Conservation (phyloP, 2,113 vertebrate species). For the Trinectes maculatus region DNA sequence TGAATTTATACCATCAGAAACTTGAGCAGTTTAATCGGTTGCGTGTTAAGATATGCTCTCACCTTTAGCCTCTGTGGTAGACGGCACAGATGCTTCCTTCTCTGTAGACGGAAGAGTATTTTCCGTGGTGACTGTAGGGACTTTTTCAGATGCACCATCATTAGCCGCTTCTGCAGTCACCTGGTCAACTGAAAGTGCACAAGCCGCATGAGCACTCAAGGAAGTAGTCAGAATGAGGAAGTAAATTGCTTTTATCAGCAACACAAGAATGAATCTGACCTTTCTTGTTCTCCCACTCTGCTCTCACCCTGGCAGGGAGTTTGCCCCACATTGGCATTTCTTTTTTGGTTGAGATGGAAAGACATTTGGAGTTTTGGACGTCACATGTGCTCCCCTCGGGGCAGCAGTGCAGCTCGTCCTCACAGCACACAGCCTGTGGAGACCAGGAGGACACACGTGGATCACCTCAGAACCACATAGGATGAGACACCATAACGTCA, state of each 20-base stretch:
- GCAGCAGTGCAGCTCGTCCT: constrained; percentile 80
- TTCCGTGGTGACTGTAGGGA: constrained; percentile 11
- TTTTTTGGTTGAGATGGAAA: constrained; percentile 48
- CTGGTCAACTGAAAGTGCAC: constrained; percentile 10
- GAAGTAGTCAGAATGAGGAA: constrained; percentile 15
- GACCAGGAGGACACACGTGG: constrained; percentile 4
- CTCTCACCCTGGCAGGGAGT: constrained; percentile 70
- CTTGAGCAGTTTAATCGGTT: too few relatives aligned
- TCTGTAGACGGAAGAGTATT: constrained; percentile 15
- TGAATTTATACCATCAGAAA: not conserved
- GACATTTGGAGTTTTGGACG: constrained; percentile 57
- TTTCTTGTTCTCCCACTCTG: constrained; percentile 73
- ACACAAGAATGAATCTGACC: constrained; percentile 24
- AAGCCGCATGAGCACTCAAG: not conserved
- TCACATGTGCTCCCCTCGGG: constrained; percentile 72
- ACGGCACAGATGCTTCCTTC: not conserved
- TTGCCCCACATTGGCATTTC: constrained; percentile 78
- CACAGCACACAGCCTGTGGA: constrained; percentile 79
- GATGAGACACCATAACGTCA: constrained; percentile 18
- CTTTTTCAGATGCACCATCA: not conserved
- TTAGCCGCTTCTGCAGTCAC: constrained; percentile 1
- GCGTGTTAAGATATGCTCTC: not conserved
- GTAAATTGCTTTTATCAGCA: fast-evolving
- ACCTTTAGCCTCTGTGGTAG: constrained; percentile 37
- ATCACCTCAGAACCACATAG: not conserved